Evolutionary conservation across 1,140 invertebrate genomes (phyloP), one percentile per base, ranked within the genome.

Genomic region (Acromyrmex heyeri): DNA sequence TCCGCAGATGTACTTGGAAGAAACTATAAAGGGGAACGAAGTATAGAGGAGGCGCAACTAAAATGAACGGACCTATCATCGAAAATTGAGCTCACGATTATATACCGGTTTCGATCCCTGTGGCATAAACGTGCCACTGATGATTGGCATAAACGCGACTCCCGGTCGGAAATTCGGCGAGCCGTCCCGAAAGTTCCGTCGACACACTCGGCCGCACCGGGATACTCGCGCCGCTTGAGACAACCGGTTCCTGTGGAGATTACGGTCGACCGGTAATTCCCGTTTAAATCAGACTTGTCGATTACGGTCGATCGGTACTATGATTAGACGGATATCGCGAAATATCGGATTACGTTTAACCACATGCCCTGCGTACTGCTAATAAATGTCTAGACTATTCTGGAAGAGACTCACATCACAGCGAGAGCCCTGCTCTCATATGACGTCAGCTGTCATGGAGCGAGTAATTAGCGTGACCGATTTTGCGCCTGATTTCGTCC

Each of bases 281-380:
- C 79, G 55, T 83, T 83, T 83, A 75, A 83, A 83, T 83, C 69
- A 75, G 21, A 75, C 79, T 83, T 55, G 79, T 75, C 55, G 69
- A 75, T 83, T 83, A 75, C 55, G 12, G 79, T 50, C 38, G 79
- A 57, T 73, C 57, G 55, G 38, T 48, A 16, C 38, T 61, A 34
- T 44, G 55, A 83, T 83, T 83, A 83, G 55, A 83, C 57, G 38
- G 34, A 38, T 38, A 38, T 38, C 34, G 34, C 34, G 0, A 57
- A 83, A 83, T 83, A 83, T 83, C 79, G 79, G 69, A 73, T 83
- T 83, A 62, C 65, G n/a, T 2, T 65, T 65, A 65, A 79, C 76
- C 55, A 57, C 55, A 44, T 34, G 69, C 38, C 38, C 21, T n/a
- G 24, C 44, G 38, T 62, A 12, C 18, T 16, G 34, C 55, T 59